Evolutionary conservation across 2,888 invertebrate species (phyloP), one percentile per base, ranked within the genome.

Genomic region (Acleris holmiana): DNA sequence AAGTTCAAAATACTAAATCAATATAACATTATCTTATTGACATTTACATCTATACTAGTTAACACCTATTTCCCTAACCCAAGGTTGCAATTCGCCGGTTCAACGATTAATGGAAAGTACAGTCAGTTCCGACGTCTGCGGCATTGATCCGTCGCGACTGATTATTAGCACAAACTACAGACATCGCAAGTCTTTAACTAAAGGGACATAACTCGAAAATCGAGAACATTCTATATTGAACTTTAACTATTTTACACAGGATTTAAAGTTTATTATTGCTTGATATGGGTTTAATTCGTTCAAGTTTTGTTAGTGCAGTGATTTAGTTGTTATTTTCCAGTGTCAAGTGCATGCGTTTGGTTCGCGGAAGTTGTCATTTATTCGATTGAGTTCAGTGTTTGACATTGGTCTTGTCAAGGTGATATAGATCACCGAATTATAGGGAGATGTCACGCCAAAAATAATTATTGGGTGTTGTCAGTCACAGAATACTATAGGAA

Each of bases 81-180:
- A 81, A 69, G 68, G 70, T 69, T 66, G 5, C 75, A 21, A 71
- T 74, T 77, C 7, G 25, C 35, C 6, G 61, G 23, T 44, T 10
- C 18, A 4, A 21, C 4, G 10, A 4, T 18, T 23, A 50, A 40
- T 19, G 23, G n/a, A 2, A 1, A 48, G 53, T 44, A 40, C 17
- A 13, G 59, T 35, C 56, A 41, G 47, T 59, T 59, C 64, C 64
- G 64, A 51, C 46, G 18, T 15, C 29, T 13, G 64, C 41, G 64
- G 48, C 64, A 64, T 64, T 64, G 54, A 29, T 48, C 40, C 21
- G 58, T 55, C 55, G 41, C 54, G 4, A 53, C 58, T 58, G 63
- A 6, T 53, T 58, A 25, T 53, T 47, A 61, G 44, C 25, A 44
- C 44, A n/a, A 13, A 35, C 35, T 35, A 13, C 35, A 35, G 35